Conservation (phyloP, 2,113 vertebrate genomes). For the Boleophthalmus pectinirostris region DNA sequence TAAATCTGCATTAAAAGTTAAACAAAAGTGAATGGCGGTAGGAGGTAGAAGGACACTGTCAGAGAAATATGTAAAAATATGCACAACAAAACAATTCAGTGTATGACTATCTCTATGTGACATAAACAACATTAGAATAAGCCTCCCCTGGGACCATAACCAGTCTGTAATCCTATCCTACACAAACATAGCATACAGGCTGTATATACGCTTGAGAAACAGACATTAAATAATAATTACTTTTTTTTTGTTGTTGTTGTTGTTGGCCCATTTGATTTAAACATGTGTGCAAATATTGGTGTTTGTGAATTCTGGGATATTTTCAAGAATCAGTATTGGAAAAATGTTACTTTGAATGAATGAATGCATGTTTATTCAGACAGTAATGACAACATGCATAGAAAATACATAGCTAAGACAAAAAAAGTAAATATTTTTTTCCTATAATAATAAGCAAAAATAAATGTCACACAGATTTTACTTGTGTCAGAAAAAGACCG, state of each 20-base stretch:
- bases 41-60: neutral
- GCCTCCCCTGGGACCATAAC: constrained; percentile 1
- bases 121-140: constrained; percentile 17
- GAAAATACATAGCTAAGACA: no score
- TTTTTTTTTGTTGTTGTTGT: no score
- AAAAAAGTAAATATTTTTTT: no score
- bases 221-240: neutral
- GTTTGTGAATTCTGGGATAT: no score
- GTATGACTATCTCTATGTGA: constrained; percentile 18
- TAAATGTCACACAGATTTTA: no score
- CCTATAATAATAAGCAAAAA: no score
- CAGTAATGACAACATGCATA: no score
- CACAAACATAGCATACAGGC: neutral
- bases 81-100: constrained; percentile 13
- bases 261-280: neutral
- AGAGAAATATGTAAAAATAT: constrained; percentile 12
- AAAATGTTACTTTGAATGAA: no score
- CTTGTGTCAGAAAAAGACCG: no score
- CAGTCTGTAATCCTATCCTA: neutral
- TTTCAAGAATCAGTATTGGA: no score
- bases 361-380: no score
- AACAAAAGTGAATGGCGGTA: constrained; percentile 22
- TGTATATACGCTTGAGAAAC: neutral
- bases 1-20: constrained; percentile 33
- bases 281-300: no score